A percentile compares a stretch with the other conserved stretches of the same genome.
Conservation (phyloP, 2,888 invertebrate genomes). For the Athalia circularis region DNA sequence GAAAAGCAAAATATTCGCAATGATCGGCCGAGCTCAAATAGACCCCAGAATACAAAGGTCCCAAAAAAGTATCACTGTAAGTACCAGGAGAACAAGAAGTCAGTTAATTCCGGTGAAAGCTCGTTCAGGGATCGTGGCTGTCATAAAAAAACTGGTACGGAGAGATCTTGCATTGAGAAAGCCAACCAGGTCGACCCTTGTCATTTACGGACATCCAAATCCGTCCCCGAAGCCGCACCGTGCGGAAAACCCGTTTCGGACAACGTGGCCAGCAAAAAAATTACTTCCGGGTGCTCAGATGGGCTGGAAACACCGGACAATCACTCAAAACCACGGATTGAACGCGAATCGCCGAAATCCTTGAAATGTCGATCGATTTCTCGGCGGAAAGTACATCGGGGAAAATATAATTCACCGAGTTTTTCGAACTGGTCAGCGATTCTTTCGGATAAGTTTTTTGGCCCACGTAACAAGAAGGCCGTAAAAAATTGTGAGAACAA, state of each 20-base stretch:
- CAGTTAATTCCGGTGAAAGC: conserved; percentile 1
- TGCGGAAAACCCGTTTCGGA: background rate
- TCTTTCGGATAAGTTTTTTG: background rate
- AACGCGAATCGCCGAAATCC: too few species aligned
- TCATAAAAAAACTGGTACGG: background rate
- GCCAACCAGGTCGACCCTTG: conserved; percentile 1
- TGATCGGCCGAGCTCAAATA: background rate
- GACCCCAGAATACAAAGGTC: background rate
- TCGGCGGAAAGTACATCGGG: background rate
- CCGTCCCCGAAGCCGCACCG: background rate
- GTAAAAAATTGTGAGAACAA: background rate
- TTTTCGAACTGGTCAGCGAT: conserved; percentile 14
- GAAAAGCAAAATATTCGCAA: background rate
- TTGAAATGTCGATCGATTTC: background rate
- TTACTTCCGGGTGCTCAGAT: background rate
- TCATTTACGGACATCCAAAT: background rate
- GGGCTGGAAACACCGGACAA: too few species aligned
- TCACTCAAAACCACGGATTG: too few species aligned
- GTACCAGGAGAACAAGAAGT: conserved; percentile 24
- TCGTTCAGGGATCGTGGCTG: conserved; percentile 16
- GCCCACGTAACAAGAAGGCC: conserved; percentile 3
- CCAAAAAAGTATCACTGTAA: background rate
- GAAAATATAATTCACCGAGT: background rate
- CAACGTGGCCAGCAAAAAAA: background rate
- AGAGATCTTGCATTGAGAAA: conserved; percentile 15